phyloP scores from a whole-genome alignment of 2,113 vertebrate species.

The Desmodus rotundus region DNA sequence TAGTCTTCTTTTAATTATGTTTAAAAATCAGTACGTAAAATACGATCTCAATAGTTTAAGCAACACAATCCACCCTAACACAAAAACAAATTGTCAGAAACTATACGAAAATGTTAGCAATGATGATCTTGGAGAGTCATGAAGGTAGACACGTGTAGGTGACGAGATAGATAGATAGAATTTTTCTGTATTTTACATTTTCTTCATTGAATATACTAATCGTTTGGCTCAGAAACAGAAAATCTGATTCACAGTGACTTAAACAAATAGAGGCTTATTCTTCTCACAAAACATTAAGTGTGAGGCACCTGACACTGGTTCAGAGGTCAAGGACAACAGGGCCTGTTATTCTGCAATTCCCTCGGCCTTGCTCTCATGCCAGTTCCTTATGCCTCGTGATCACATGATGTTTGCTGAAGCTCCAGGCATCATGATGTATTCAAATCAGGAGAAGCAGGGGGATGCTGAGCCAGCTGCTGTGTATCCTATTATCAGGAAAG shows the following conservation, averaged over 20 bases:
- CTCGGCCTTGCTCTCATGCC: background rate
- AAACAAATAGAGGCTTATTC: background rate
- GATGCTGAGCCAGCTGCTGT: background rate
- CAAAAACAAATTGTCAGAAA: background rate
- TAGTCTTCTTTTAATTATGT: background rate
- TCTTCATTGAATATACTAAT: background rate
- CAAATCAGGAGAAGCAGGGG: background rate
- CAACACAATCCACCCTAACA: background rate
- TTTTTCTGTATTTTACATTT: conserved; percentile 1
- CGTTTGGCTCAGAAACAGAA: background rate
- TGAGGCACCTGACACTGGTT: background rate
- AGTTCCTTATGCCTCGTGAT: background rate
- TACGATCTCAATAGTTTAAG: background rate
- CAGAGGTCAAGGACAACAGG: background rate
- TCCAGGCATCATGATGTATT: background rate
- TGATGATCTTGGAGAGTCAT: background rate
- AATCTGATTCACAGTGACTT: background rate
- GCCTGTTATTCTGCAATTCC: background rate
- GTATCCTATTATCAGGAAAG: background rate
- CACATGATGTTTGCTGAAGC: background rate
- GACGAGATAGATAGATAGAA: background rate
- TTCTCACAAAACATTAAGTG: background rate
- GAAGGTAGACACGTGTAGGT: background rate
- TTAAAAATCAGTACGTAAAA: background rate
- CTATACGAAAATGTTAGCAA: background rate